Base-by-base conservation (phyloP, 2,888 invertebrate genomes). In the Syrphus vitripennis region DNA sequence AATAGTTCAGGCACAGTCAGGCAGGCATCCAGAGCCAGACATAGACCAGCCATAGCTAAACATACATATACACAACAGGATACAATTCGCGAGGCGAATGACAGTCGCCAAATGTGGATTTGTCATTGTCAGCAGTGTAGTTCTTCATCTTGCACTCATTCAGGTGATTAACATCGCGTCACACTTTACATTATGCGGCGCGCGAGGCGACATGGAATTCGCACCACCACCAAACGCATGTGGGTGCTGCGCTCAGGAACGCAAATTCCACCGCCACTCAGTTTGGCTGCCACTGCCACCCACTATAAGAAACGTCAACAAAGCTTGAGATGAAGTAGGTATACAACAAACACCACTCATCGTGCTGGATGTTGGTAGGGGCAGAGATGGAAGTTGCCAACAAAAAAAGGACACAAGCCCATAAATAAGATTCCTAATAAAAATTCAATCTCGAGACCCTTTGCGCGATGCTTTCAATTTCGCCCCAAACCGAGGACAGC, bases 71-170 rank as follows among this genome's bases (percentile, higher is more conserved):
- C 74, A 65, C 26, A 34, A n/a, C 50, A 69, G 61, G 57, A 67
- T 67, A 76, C 80, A 80, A 55, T 76, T 80, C 71, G 69, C 77
- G 34, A 55, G 53, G 55, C 77, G 77, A 82, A 82, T 86, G 86
- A 86, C 86, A 86, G 81, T 86, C 86, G 81, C 86, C 87, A 87
- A 87, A 90, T 90, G 92, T 90, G 90, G 91, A 91, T 91, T 91
- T 91, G 91, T 91, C 91, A 91, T 91, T 91, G 91, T 91, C 91
- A 91, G 91, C 92, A 91, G 90, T 88, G 89, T 90, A 91, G 91
- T 91, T 89, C 88, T 82, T 82, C 84, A 82, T 88, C 88, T 81
- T 86, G 86, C 86, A 86, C 86, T 91, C 91, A 91, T 89, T 91
- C 90, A 91, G 91, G 91, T 91, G 91, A 91, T 91, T 91, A 91